Evolutionary conservation across 37 sponge, comb jelly and placozoan species (phyloP), one percentile per base, ranked within the genome.

Genomic region (Beroe forskalii): DNA sequence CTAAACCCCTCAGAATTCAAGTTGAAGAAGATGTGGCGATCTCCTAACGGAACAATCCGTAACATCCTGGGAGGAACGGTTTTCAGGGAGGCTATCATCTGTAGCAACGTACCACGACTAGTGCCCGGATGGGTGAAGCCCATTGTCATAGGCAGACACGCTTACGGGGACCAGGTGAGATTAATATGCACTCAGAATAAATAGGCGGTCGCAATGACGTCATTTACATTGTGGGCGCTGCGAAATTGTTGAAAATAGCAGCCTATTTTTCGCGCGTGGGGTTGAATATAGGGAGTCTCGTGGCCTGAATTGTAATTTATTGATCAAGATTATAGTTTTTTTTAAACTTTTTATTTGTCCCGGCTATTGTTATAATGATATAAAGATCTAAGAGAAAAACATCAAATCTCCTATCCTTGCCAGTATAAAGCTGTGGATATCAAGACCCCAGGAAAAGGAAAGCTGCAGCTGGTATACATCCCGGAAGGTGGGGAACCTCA

Each of bases 31-130:
- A 97, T 97, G 97, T 97, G 97, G 97, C 95, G 94, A 91, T 95
- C 95, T 39, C 97, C 97, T 2, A 97, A 97, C 91, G 97, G 97
- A n/a, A 97, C 97, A 40, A 97, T 97, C 60, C 90, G 97, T 35
- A 97, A 97, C 90, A 97, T 97, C 60, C 91, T 97, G n/a, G 97
- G 97, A 0, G 97, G 97, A 0, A 97, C 97, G 0, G 97, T 97
- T 41, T 97, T 97, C 90, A 76, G 97, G 23, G 97, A 97, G 67
- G 95, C 97, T 76, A 97, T 97, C 91, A 95, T 97, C 62, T 97
- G 97, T 67, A 91, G 90, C 39, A 97, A 97, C 89, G 94, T 97
- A 40, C 97, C 97, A 33, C 94, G 96, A 33, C 92, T 97, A 39
- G 97, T 97, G 9, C 92, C 96, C 23, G 90, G 90, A 1, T 91